Evolutionary conservation across 2,888 invertebrate species (phyloP), one percentile per base, ranked within the genome.

Genomic region (Phengaris arion): DNA sequence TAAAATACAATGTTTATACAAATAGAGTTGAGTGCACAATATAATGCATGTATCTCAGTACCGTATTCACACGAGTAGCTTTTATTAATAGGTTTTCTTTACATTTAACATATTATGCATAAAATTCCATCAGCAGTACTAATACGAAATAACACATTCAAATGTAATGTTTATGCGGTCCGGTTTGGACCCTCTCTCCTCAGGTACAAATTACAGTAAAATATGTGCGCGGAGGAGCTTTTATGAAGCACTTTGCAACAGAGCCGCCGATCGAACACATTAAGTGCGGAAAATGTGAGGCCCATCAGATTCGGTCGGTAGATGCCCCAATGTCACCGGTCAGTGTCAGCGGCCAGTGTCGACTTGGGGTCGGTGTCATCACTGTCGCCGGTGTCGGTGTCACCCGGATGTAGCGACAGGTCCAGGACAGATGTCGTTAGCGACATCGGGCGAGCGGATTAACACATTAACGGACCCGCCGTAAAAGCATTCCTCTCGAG

Each of bases 381-480:
- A n/a, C n/a, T n/a, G n/a, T n/a, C n/a, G n/a, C n/a, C 5, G 57
- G 4, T 9, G 5, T 6, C n/a, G 68, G 70, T 73, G 76, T 76
- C 75, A 48, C 48, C 48, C 5, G 48, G 77, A 45, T 77, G 87
- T 85, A 79, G 80, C 35, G 77, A 74, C 68, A 77, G 78, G 79
- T 84, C 81, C 86, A n/a, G n/a, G n/a, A n/a, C n/a, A n/a, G n/a
- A n/a, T n/a, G 87, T 89, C 86, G 89, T 88, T 86, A 86, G 87
- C 87, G 86, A 90, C 89, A 86, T 90, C 91, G 87, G 86, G 87
- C 83, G 85, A 92, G 89, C 91, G 91, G 90, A 92, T 92, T 92
- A 92, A 92, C 89, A 92, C 92, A 91, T 92, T 91, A 92, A 87
- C 86, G 85, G 89, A 86, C 83, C 86, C 85, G 83, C 79, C 89